phyloP scores from a whole-genome alignment of 2,113 vertebrate genomes.

The Otis tarda region DNA sequence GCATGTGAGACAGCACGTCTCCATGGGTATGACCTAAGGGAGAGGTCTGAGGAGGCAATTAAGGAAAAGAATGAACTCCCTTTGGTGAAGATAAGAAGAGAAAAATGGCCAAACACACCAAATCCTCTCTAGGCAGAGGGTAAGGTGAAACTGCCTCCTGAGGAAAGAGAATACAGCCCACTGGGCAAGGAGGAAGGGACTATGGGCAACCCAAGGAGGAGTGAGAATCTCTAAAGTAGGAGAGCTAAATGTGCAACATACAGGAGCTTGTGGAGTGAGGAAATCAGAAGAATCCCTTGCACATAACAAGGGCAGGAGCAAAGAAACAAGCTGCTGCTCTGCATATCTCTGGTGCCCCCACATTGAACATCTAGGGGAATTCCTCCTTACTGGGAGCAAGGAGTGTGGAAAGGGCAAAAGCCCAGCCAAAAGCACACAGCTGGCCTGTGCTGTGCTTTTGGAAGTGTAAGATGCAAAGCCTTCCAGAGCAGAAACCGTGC shows the following conservation, averaged over 20 bases:
- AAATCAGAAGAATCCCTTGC: not conserved
- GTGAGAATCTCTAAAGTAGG: not conserved
- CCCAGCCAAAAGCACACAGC: not conserved
- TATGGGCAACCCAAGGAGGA: fast-evolving
- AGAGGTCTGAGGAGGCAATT: not conserved
- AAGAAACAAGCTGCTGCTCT: not conserved
- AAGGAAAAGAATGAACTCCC: not conserved
- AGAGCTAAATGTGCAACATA: not conserved
- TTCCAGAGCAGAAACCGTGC: not conserved
- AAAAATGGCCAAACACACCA: fast-evolving
- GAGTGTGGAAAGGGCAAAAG: not conserved
- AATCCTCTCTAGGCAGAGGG: not conserved
- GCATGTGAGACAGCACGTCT: not conserved
- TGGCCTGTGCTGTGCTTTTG: not conserved
- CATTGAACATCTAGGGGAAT: not conserved
- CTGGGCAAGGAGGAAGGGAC: not conserved
- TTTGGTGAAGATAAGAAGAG: not conserved
- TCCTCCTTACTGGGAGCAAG: not conserved
- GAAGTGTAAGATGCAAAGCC: not conserved
- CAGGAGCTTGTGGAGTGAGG: not conserved
- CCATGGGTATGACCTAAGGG: not conserved
- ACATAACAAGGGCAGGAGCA: not conserved
- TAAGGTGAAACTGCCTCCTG: not conserved
- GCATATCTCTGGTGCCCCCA: not conserved
- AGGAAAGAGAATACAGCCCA: not conserved